Conservation (phyloP, 2,797 vertebrate species). For the Helicolenus hilgendorfi region DNA sequence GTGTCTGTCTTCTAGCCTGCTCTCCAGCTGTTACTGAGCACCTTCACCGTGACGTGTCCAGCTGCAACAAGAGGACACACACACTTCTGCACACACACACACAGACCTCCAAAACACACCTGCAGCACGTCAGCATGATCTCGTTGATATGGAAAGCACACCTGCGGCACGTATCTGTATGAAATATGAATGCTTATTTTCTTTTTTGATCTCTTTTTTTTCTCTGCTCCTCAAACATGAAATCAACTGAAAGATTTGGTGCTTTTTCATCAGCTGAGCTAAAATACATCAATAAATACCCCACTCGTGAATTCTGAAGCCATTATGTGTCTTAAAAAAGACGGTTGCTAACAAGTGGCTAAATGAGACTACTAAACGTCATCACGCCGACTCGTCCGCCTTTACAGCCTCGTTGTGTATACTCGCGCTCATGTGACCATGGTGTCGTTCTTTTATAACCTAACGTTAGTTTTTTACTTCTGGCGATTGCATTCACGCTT, state of each 20-base stretch:
- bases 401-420: too few species aligned
- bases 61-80: background rate
- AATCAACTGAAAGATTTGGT: background rate
- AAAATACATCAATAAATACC: too few species aligned
- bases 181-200: background rate
- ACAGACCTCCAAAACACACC: constrained; percentile 32
- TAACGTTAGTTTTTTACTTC: too few species aligned
- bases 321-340: too few species aligned
- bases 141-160: constrained; percentile 28
- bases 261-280: background rate
- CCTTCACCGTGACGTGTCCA: constrained; percentile 14
- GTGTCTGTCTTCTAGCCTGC: constrained; percentile 45
- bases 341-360: too few species aligned
- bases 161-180: constrained; percentile 37
- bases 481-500: too few species aligned
- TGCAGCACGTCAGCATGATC: background rate
- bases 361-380: too few species aligned
- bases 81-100: background rate
- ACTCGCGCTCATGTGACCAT: too few species aligned
- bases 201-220: background rate
- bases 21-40: constrained; percentile 58
- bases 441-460: too few species aligned
- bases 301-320: too few species aligned
- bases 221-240: background rate
- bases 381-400: fast-evolving